Evolutionary conservation across 2,797 vertebrate genomes (phyloP).

Genomic region (Acestrorhynchus altus): DNA sequence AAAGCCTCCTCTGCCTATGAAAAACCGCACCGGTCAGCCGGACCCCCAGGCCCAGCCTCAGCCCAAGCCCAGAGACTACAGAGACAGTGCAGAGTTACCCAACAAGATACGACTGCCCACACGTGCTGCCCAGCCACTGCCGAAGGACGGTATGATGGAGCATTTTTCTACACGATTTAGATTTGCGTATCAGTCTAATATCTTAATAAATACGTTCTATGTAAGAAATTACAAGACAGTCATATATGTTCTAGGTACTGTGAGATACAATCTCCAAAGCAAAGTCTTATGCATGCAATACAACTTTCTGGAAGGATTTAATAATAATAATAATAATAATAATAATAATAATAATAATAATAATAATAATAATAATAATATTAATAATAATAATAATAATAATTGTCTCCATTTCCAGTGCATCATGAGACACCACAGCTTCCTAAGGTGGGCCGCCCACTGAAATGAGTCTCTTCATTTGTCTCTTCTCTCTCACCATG

Average conservation of each 20-base stretch:
- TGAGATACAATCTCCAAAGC: too few species aligned
- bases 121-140: slow-evolving; percentile 62
- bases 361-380: slow-evolving; percentile 21
- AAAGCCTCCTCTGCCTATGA: slow-evolving; percentile 87
- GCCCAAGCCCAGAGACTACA: slow-evolving; percentile 84
- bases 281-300: too few species aligned
- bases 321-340: neutral
- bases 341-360: slow-evolving; percentile 7
- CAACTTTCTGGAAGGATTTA: too few species aligned
- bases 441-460: slow-evolving; percentile 68
- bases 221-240: too few species aligned
- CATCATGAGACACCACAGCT: slow-evolving; percentile 65
- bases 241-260: too few species aligned
- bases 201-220: too few species aligned
- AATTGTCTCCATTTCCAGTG: slow-evolving; percentile 59
- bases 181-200: too few species aligned
- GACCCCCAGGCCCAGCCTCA: slow-evolving; percentile 58
- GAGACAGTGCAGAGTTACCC: slow-evolving; percentile 84
- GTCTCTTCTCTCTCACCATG: neutral
- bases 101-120: slow-evolving; percentile 73
- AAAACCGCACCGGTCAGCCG: slow-evolving; percentile 72
- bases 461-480: slow-evolving; percentile 69
- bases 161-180: too few species aligned
- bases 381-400: slow-evolving; percentile 18
- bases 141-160: slow-evolving; percentile 69